A percentile compares a stretch with the other conserved stretches of the same genome.
phyloP scores from a whole-genome alignment of 2,888 invertebrate species.

The Brenthis hecate region DNA sequence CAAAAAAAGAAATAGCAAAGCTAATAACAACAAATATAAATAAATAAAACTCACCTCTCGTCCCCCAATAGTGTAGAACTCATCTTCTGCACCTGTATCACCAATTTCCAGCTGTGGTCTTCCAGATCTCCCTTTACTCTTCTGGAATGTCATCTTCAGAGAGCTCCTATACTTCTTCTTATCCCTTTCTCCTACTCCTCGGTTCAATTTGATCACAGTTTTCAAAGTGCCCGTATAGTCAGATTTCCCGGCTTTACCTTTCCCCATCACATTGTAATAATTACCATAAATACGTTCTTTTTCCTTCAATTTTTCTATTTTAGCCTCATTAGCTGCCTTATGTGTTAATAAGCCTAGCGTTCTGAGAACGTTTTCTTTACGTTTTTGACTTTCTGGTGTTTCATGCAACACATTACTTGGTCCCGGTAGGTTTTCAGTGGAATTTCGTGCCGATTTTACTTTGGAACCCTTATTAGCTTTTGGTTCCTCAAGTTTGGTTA shows the following conservation, averaged over 20 bases:
- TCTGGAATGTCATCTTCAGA: slow-evolving; percentile 90
- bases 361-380: slow-evolving; percentile 88
- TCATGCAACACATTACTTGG: slow-evolving; percentile 70
- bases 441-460: slow-evolving; percentile 61
- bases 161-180: slow-evolving; percentile 87
- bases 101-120: slow-evolving; percentile 75
- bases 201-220: slow-evolving; percentile 90
- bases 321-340: slow-evolving; percentile 87
- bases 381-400: slow-evolving; percentile 84
- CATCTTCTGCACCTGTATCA: slow-evolving; percentile 62
- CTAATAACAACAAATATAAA: slow-evolving; percentile 2
- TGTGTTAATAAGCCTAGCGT: slow-evolving; percentile 89
- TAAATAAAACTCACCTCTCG: slow-evolving; percentile 71
- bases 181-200: slow-evolving; percentile 69
- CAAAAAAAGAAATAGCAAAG: background rate
- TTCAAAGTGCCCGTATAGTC: slow-evolving; percentile 91
- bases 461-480: slow-evolving; percentile 49
- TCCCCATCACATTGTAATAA: slow-evolving; percentile 55
- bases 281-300: slow-evolving; percentile 65
- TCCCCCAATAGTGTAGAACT: slow-evolving; percentile 86
- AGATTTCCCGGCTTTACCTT: slow-evolving; percentile 60
- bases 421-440: slow-evolving; percentile 61
- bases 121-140: slow-evolving; percentile 84
- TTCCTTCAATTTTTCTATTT: slow-evolving; percentile 80
- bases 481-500: slow-evolving; percentile 35